Evolutionary conservation across 2,888 invertebrate species (phyloP), one percentile per base, ranked within the genome.

Genomic region (Geophilus truncorum): DNA sequence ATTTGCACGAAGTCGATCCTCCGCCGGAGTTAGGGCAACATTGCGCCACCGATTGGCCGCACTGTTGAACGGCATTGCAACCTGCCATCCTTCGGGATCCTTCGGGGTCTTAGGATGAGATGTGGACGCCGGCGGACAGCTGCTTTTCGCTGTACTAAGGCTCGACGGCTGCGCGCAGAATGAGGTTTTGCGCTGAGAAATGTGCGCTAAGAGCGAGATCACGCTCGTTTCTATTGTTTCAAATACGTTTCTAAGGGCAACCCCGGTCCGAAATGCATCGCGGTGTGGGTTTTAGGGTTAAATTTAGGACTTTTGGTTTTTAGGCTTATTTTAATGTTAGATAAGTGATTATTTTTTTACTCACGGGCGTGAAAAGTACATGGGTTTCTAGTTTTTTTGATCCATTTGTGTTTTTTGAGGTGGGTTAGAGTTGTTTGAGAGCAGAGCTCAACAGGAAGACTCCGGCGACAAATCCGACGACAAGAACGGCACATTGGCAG

Each of bases 391-490:
- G 10, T 10, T 34, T 51, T 51, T 57, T 21, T 57, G 1, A 4
- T 57, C n/a, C n/a, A 7, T 21, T 18, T 18, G 57, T 7, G n/a
- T 23, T 76, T 1, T n/a, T n/a, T n/a, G n/a, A n/a, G n/a, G 15
- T 5, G 5, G 18, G 30, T 76, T 76, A 76, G 28, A 76, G 10
- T 76, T 30, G 32, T 0, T 15, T 6, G 4, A 76, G 28, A 0
- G 76, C 76, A 4, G 76, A 4, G 15, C 76, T 76, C 34, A 76
- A n/a, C 15, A 76, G 76, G 32, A 76, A 76, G 9, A 76, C 34
- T 3, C 76, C 76, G n/a, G 76, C 76, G n/a, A 76, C 76, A 18
- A 76, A 76, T n/a, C 76, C 76, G 7, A 76, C 76, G n/a, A 76
- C 76, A 25, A 76, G 6, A 0, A 76, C 76, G 4, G 30, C 76